These are phyloP conservation scores for Brachirus orientalis DNA, from an alignment of 2,113 vertebrate genomes.

Conservation along the genomic window DNA sequence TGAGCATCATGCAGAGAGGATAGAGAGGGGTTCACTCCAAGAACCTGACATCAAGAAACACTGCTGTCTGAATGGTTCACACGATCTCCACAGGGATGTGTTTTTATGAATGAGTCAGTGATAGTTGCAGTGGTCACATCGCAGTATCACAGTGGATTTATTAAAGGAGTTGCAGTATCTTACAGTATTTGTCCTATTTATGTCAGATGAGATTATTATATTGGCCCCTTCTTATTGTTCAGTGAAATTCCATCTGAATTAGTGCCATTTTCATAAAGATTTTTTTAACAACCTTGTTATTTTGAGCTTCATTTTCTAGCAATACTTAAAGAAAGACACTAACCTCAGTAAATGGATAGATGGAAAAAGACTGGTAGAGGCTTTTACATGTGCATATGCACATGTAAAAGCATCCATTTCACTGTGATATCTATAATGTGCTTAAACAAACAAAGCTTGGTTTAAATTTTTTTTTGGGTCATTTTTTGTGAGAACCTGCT, in stretches of 20 bases:
- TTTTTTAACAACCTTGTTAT: conserved; percentile 1
- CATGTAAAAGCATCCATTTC: too few relatives aligned
- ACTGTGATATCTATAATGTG: neutral
- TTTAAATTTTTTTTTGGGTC: neutral
- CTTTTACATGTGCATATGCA: too few relatives aligned
- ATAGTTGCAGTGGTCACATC: neutral
- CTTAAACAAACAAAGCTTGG: neutral
- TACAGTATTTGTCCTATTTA: neutral
- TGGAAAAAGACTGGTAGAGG: neutral
- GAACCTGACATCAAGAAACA: conserved; percentile 36
- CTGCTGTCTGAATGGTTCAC: conserved; percentile 32
- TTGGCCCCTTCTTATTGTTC: neutral
- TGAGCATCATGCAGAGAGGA: conserved; percentile 29
- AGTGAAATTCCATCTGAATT: neutral
- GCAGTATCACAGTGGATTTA: neutral
- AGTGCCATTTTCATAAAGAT: conserved; percentile 2
- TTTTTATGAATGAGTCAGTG: conserved; percentile 52
- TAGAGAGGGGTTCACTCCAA: conserved; percentile 20
- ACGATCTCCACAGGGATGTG: conserved; percentile 18
- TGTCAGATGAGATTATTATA: neutral
- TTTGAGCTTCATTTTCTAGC: neutral
- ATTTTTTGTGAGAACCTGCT: neutral
- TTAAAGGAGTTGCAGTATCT: neutral
- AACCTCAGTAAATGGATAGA: neutral
- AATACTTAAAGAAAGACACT: neutral